Evolutionary conservation across 2,888 invertebrate species (phyloP).

Genomic region (Molorchus minor): DNA sequence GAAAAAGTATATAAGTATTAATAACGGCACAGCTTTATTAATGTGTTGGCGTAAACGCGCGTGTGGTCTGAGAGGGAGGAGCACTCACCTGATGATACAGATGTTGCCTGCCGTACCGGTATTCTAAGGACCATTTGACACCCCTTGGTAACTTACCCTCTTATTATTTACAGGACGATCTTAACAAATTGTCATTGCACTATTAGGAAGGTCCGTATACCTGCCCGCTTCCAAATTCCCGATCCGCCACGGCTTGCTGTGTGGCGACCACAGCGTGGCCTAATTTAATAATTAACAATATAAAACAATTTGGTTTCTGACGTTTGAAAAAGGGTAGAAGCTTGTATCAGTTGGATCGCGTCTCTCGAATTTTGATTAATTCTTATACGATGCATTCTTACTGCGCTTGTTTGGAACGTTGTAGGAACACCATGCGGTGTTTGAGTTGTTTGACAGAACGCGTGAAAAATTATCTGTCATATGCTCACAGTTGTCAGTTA

Average conservation of each 20-base stretch:
- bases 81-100: slow-evolving; percentile 57
- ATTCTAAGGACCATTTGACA: slow-evolving; percentile 49
- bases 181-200: slow-evolving; percentile 28
- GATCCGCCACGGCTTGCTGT: slow-evolving; percentile 57
- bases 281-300: slow-evolving; percentile 56
- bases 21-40: slow-evolving; percentile 62
- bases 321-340: slow-evolving; percentile 41
- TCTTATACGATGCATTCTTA: slow-evolving; percentile 32
- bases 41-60: slow-evolving; percentile 61
- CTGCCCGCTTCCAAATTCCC: slow-evolving; percentile 50
- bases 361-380: slow-evolving; percentile 36
- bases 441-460: slow-evolving; percentile 25
- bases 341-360: slow-evolving; percentile 36
- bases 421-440: slow-evolving; percentile 26
- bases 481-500: slow-evolving; percentile 32
- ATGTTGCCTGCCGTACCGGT: slow-evolving; percentile 45
- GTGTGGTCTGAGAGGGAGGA: slow-evolving; percentile 58
- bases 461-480: slow-evolving; percentile 39
- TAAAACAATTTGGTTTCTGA: slow-evolving; percentile 35
- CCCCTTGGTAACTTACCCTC: slow-evolving; percentile 46
- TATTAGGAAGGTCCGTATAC: slow-evolving; percentile 27
- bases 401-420: slow-evolving; percentile 23
- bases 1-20: slow-evolving; percentile 62
- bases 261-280: slow-evolving; percentile 54
- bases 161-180: slow-evolving; percentile 40